Evolutionary conservation across 2,797 vertebrate species (phyloP), one percentile per base, ranked within the genome.

Genomic region (Lindbergichthys nudifrons): DNA sequence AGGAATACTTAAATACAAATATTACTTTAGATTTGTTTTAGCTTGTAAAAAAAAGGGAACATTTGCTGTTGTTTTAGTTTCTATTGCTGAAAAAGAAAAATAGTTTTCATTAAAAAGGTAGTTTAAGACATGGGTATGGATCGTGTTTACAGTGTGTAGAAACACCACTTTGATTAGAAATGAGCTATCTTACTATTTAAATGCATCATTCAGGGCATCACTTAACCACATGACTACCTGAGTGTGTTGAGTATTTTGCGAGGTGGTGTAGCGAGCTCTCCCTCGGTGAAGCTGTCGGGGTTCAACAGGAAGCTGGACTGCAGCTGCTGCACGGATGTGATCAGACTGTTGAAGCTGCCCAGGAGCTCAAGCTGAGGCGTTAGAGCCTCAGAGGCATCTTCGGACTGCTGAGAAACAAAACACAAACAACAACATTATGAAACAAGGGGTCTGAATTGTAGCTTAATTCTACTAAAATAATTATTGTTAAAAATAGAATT

Each of bases 221-320:
- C 6, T 16, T 19, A 21, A 36, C 4, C 43, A 70, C 23, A 12
- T 30, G 0, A 58, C 70, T 94, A 99, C 98, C 97, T 96, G 74
- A 99, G 96, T 1, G 96, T 97, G 87, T 97, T 95, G 0, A 99
- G 96, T 18, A 99, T 92, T 88, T 95, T 94, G 2, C 96, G 95
- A 32, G 98, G 98, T 30, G 97, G 96, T 1, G 96, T 97, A 80
- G 97, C 95, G 51, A 99, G 96, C 68, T 99, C 95, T 72, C 86
- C 96, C 26, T 97, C 96, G 0, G 88, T 95, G 80, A 97, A 96
- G 82, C 96, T 95, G 51, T 97, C 95, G 3, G 96, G 95, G 88
- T 95, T 97, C 73, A 98, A 92, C 71, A 99, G 94, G 90, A 96
- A 99, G 88, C 94, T 96, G 85, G 96, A 96, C 91, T 98, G 98